These are phyloP conservation scores for Balaeniceps rex DNA, from an alignment of 2,113 vertebrate genomes.

Conservation along the genomic window DNA sequence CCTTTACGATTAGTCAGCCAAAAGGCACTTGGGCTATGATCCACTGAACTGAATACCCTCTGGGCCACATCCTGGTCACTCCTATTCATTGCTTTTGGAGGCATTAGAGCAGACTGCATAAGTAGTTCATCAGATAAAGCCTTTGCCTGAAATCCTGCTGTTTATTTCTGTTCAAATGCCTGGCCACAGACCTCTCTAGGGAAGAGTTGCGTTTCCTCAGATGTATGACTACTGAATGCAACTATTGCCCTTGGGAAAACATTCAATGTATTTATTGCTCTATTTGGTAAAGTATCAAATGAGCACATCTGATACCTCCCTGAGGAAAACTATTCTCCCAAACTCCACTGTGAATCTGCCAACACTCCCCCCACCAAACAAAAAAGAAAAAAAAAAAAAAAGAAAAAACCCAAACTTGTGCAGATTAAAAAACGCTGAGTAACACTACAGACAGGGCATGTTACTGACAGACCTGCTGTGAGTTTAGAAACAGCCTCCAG, in stretches of 20 bases:
- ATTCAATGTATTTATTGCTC: background rate
- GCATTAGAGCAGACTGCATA: background rate
- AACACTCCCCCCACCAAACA: background rate
- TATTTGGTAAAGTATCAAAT: background rate
- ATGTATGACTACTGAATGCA: background rate
- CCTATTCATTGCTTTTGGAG: background rate
- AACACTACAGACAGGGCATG: background rate
- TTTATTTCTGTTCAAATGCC: background rate
- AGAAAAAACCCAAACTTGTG: background rate
- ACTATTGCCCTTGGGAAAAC: background rate
- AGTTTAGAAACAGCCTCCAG: background rate
- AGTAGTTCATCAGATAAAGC: constrained; percentile 5
- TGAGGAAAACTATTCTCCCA: background rate
- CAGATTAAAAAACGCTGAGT: background rate
- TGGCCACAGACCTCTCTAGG: background rate
- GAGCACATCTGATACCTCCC: background rate
- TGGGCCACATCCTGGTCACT: background rate
- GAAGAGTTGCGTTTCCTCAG: background rate
- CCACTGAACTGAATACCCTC: constrained; percentile 39
- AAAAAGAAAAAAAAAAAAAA: background rate
- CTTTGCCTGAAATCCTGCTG: background rate
- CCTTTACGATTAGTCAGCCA: background rate
- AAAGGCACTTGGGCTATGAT: background rate
- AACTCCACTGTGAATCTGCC: background rate
- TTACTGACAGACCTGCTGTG: background rate